phyloP scores from a whole-genome alignment of 2,797 vertebrate species.

The Argya squamiceps region DNA sequence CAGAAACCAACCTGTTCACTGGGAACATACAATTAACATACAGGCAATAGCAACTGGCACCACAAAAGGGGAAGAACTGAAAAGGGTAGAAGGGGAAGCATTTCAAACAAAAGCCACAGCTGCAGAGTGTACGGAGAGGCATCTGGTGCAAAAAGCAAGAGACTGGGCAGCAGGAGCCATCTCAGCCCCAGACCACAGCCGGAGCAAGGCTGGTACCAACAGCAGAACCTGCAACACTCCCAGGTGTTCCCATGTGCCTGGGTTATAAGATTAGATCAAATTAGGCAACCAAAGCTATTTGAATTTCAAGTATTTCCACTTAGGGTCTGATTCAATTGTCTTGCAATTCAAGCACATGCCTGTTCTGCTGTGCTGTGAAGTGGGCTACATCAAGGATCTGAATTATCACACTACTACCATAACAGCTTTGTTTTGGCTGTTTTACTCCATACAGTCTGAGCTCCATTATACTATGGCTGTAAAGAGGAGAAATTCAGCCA shows the following conservation, averaged over 20 bases:
- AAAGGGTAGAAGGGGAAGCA: not conserved
- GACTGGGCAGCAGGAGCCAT: not conserved
- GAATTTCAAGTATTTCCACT: conserved; percentile 32
- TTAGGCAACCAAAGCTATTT: not conserved
- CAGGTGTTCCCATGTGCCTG: not conserved
- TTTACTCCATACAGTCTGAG: not conserved
- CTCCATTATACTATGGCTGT: not conserved
- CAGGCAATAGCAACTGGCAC: not conserved
- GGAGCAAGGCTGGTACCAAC: not conserved
- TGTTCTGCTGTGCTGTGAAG: not conserved
- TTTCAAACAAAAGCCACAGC: not conserved
- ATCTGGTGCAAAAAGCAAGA: not conserved
- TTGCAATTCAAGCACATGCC: not conserved
- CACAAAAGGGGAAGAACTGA: conserved; percentile 1
- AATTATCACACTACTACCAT: not conserved
- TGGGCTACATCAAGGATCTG: not conserved
- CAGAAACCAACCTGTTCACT: conserved; percentile 19
- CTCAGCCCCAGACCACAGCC: fast-evolving
- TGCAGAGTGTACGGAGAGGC: fast-evolving
- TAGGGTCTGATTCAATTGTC: not conserved
- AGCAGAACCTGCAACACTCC: not conserved
- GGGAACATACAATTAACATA: conserved; percentile 6
- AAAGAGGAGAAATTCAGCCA: not conserved
- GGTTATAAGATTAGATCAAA: not conserved
- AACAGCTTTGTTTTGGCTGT: not conserved